Base-by-base conservation (phyloP, 2,113 vertebrate species). In the Pseudorectes ferrugineus region DNA sequence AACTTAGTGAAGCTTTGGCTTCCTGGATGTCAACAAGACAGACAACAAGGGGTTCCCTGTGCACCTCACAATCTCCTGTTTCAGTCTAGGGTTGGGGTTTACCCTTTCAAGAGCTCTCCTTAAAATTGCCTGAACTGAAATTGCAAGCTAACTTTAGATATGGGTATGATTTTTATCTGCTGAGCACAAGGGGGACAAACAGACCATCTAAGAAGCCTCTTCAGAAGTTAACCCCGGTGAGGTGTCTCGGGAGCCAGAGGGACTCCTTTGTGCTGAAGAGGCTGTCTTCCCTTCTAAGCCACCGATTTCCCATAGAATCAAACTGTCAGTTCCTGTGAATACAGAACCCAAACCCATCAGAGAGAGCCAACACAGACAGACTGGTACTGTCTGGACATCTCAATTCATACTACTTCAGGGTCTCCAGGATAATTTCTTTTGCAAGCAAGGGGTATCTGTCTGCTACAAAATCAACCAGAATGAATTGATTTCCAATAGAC, bases 31-130 rank as follows among this genome's bases (percentile, higher is more conserved):
- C 59, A 86, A 15, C 9, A 63, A 11, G 29, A 75, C 7, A 55
- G 33, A 46, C 9, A 74, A 38, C 0, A 0, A 88, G 15, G 4
- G 2, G 9, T 6, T 72, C 24, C 48, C 43, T 15, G 7, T 26
- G 9, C 26, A 78, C 48, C 25, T 67, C 23, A 71, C 16, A 25
- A 28, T 38, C 43, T 77, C 45, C 48, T 46, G 26, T 49, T 82
- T 63, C 48, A 65, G 4, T n/a, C n/a, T 6, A 42, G 11, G 15
- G 9, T 2, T 61, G 11, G 5, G 6, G 13, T 85, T 76, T 63
- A 78, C 40, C 10, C 61, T 81, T 89, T 18, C 19, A 45, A 71
- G 31, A 89, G 8, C 59, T 73, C 17, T 43, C 26, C 45, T 72
- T 36, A 61, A 48, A 62, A 57, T 26, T 31, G 49, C 13, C 45